Evolutionary conservation across 1,140 invertebrate species (phyloP).

Genomic region (Megathymus violae): DNA sequence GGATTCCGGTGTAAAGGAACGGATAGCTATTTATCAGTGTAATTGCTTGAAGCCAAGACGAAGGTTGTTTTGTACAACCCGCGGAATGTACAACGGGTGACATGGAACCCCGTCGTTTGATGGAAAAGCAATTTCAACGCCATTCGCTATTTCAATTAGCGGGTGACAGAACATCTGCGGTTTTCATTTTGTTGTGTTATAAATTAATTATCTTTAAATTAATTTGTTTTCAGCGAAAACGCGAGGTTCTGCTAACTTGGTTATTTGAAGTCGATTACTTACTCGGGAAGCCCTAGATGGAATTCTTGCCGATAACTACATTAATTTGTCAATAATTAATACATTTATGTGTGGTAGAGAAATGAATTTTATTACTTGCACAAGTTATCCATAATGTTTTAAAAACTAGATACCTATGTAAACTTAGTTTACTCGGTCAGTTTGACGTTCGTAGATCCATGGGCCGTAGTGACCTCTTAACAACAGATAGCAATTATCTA

Average conservation of each 20-base stretch:
- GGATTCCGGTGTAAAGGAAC: constrained; percentile 8
- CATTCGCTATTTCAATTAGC: constrained; percentile 46
- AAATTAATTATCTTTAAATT: constrained; percentile 5
- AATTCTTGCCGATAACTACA: too few species aligned
- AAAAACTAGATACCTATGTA: too few species aligned
- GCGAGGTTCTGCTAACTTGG: not conserved
- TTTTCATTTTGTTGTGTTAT: constrained; percentile 28
- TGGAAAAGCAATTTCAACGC: constrained; percentile 43
- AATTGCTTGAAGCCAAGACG: constrained; percentile 27
- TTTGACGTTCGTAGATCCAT: too few species aligned
- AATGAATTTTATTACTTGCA: too few species aligned
- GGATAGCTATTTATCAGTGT: constrained; percentile 23
- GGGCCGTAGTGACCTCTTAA: too few species aligned
- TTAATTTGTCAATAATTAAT: too few species aligned
- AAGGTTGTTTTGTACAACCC: too few species aligned
- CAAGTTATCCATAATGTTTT: too few species aligned
- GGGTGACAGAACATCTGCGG: constrained; percentile 41
- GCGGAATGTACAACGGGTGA: constrained; percentile 2
- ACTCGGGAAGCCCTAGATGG: too few species aligned
- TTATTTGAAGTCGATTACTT: not conserved
- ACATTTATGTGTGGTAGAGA: too few species aligned
- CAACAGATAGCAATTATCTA: too few species aligned
- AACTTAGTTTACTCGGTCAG: too few species aligned
- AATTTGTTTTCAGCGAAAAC: not conserved
- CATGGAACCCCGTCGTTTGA: constrained; percentile 35